Evolutionary conservation across 2,888 invertebrate species (phyloP).

Genomic region (Phengaris alcon): DNA sequence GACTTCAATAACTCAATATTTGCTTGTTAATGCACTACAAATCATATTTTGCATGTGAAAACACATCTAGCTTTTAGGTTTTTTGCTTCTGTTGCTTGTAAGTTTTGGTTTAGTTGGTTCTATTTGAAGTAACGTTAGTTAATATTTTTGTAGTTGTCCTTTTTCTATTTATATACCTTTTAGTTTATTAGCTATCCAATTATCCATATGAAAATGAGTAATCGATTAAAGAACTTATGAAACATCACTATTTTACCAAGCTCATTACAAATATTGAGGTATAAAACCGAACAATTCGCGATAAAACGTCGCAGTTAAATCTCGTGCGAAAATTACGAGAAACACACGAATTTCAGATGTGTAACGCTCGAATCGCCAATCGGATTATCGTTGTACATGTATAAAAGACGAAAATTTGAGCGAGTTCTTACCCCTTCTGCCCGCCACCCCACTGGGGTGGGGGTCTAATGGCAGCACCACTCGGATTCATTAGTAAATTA

Average conservation of each 20-base stretch:
- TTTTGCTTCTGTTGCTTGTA: not conserved
- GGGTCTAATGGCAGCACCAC: constrained; percentile 73
- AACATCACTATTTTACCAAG: not conserved
- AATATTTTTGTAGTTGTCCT: not conserved
- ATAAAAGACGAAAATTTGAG: constrained; percentile 77
- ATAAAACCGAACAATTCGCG: constrained; percentile 5
- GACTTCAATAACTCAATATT: constrained; percentile 61
- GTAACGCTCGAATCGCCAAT: constrained; percentile 73
- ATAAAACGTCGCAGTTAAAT: constrained; percentile 46
- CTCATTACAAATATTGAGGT: not conserved
- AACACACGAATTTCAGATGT: constrained; percentile 74
- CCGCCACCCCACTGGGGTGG: constrained; percentile 44
- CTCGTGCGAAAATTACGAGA: constrained; percentile 57
- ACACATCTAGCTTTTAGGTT: not conserved
- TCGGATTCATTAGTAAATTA: constrained; percentile 81
- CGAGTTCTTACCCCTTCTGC: constrained; percentile 70
- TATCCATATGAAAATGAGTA: not conserved
- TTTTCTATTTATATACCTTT: not conserved
- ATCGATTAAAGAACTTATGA: not conserved
- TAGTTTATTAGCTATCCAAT: not conserved
- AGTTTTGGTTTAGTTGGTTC: not conserved
- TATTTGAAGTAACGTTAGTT: not conserved
- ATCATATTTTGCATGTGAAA: constrained; percentile 32
- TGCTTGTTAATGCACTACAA: constrained; percentile 54
- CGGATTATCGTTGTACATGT: constrained; percentile 77